A percentile compares a stretch with the other conserved stretches of the same genome.
These are phyloP conservation scores for Bombus polaris DNA, from an alignment of 1,140 invertebrate genomes.

Conservation along the genomic window DNA sequence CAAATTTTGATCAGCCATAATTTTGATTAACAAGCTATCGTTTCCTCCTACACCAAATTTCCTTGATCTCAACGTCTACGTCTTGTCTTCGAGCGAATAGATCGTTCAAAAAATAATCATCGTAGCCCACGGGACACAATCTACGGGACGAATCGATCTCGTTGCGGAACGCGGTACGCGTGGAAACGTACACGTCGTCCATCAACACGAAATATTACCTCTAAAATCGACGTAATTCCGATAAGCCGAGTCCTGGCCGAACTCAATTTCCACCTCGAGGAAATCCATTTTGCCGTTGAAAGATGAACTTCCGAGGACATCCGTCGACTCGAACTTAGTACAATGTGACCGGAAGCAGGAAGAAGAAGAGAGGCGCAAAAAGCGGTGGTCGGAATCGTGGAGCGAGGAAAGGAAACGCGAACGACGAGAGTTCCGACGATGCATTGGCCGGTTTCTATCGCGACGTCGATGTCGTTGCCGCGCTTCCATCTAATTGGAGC, in stretches of 20 bases:
- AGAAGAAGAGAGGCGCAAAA: neutral
- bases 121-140: neutral
- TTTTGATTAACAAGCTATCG: no score
- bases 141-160: neutral
- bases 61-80: neutral
- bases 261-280: constrained; percentile 47
- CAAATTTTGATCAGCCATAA: no score
- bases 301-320: constrained; percentile 50
- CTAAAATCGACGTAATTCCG: constrained; percentile 49
- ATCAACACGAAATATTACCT: constrained; percentile 37
- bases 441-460: constrained; percentile 31
- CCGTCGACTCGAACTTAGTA: constrained; percentile 55
- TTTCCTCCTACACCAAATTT: neutral
- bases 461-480: constrained; percentile 44
- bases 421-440: constrained; percentile 5
- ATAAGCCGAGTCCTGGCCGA: constrained; percentile 22
- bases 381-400: no score
- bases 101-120: neutral
- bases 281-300: constrained; percentile 46
- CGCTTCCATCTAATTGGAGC: constrained; percentile 60
- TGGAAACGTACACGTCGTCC: constrained; percentile 14
- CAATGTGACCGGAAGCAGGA: constrained; percentile 41
- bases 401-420: constrained; percentile 6
- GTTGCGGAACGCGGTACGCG: neutral
- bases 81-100: rapidly evolving